Evolutionary conservation across 1,140 invertebrate genomes (phyloP), one percentile per base, ranked within the genome.

Genomic region (Saccostrea glomerata): DNA sequence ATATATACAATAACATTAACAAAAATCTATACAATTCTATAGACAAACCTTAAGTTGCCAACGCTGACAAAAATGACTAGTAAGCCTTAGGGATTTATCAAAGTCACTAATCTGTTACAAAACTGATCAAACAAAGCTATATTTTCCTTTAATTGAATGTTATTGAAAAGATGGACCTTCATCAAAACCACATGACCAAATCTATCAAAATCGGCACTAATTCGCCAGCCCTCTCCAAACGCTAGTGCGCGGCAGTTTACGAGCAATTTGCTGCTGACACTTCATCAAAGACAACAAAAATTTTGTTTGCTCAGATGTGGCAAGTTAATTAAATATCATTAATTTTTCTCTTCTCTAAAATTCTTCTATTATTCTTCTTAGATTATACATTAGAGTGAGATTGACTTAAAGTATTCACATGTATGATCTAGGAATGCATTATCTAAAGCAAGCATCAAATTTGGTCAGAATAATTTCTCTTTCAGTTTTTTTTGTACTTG

Each of bases 201-300:
- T 77, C 70, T 12, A 77, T 77, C 70, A 77, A 77, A 66, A 77
- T 77, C 25, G 2, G 25, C 70, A 13, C 13, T 77, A 77, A 77
- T 77, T 36, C 25, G 70, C 30, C 70, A 77, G 70, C 11, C 15
- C 25, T 77, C 70, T 77, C 30, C 25, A 9, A 77, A 11, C 2
- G 12, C 30, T 25, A 17, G 70, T 36, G 12, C 70, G 70, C 30
- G 70, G 70, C 15, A 73, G 36, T 73, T 73, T 40, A 73, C 70
- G 70, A 73, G 70, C 70, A 25, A 77, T 77, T 77, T 77, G 23
- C 23, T 36, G 23, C 70, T 77, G 70, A 77, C 70, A 77, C 70
- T 77, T 12, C 30, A 77, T 77, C 70, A 77, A 77, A 77, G 70
- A 77, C 70, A 77, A 77, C 70, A 77, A 77, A 30, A 77, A 30